Evolutionary conservation across 2,888 invertebrate species (phyloP).

Genomic region (Aleiodes leptofemur): DNA sequence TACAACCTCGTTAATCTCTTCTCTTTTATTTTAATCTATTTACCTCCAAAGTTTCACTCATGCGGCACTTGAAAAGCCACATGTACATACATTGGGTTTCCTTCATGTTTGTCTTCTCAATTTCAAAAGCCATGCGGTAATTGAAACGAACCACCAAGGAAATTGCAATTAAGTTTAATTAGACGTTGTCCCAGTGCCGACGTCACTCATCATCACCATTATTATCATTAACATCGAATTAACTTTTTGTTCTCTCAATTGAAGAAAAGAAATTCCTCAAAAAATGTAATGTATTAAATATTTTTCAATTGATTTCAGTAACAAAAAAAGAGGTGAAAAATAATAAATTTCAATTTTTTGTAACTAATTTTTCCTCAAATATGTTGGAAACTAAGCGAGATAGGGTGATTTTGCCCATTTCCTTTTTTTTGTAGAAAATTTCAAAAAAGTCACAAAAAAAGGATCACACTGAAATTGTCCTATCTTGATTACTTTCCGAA

Average conservation of each 20-base stretch:
- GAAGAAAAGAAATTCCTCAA: not conserved
- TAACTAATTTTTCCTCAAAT: too few species aligned
- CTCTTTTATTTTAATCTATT: not conserved
- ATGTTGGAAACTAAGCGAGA: too few species aligned
- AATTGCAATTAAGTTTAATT: slow-evolving; percentile 48
- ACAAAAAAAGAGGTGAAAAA: not conserved
- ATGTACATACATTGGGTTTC: slow-evolving; percentile 3
- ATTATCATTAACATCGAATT: slow-evolving; percentile 7
- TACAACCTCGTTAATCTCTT: not conserved
- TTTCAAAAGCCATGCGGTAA: slow-evolving; percentile 39
- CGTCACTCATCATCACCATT: slow-evolving; percentile 28
- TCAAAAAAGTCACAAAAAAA: too few species aligned
- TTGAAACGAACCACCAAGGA: slow-evolving; percentile 41
- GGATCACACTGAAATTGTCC: too few species aligned
- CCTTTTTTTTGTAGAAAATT: too few species aligned
- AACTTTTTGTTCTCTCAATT: not conserved
- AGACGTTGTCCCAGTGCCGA: slow-evolving; percentile 30
- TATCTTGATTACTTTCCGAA: too few species aligned
- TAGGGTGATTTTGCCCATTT: too few species aligned
- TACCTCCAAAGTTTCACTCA: not conserved
- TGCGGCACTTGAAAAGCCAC: slow-evolving; percentile 14
- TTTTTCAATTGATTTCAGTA: not conserved
- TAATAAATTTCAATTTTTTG: not conserved
- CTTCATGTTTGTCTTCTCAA: slow-evolving; percentile 39
- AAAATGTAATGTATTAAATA: not conserved